Evolutionary conservation across 2,888 invertebrate genomes (phyloP).

Genomic region (Zhengitettix transpicula): DNA sequence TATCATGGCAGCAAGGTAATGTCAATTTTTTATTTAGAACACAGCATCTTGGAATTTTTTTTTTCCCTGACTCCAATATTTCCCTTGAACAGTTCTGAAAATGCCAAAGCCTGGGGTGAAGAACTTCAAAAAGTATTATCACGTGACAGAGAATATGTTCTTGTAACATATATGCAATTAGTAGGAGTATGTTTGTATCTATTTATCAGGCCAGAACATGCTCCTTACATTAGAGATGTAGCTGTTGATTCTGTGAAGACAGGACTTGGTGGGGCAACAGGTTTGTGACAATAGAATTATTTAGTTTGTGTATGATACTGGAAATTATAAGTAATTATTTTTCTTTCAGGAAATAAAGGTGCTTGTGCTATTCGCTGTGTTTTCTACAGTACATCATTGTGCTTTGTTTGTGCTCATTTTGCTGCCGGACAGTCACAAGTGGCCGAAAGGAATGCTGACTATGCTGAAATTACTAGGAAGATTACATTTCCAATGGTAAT

Average conservation of each 20-base stretch:
- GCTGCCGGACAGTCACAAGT: conserved; percentile 97
- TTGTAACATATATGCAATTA: conserved; percentile 84
- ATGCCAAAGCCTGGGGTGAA: conserved; percentile 88
- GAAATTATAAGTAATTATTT: neutral
- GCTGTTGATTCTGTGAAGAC: conserved; percentile 95
- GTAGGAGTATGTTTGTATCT: conserved; percentile 96
- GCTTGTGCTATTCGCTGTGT: conserved; percentile 79
- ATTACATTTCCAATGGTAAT: conserved; percentile 67
- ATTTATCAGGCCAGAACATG: conserved; percentile 77
- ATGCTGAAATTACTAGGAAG: conserved; percentile 85
- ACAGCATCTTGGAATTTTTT: neutral
- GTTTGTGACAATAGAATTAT: conserved; percentile 19
- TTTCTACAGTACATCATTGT: conserved; percentile 81
- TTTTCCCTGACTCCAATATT: neutral
- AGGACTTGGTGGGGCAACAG: conserved; percentile 91
- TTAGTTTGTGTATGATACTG: neutral
- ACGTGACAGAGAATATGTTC: conserved; percentile 71
- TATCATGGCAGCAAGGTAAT: conserved; percentile 77
- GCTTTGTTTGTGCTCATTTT: conserved; percentile 97
- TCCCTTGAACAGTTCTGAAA: conserved; percentile 49
- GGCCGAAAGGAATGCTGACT: conserved; percentile 88
- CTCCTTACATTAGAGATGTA: conserved; percentile 80
- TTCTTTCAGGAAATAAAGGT: conserved; percentile 68
- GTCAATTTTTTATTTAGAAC: neutral
- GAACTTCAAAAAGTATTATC: conserved; percentile 85